Evolutionary conservation across 2,888 invertebrate genomes (phyloP), one percentile per base, ranked within the genome.

Genomic region (Drosophila tanythrix): DNA sequence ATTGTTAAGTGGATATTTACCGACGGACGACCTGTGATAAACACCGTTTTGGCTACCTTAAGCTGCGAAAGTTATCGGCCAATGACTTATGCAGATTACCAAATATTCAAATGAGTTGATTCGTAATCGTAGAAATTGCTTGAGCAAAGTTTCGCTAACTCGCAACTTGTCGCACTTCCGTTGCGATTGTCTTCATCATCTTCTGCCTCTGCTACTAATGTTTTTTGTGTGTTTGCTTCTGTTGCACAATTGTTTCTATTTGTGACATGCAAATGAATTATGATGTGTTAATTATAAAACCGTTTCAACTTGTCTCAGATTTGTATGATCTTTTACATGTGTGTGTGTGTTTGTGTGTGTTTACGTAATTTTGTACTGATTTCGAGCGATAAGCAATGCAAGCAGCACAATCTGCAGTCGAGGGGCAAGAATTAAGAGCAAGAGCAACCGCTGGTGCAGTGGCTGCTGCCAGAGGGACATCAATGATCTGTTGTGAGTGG

Each of bases 401-500:
- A 7, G 46, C 21, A 46, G 21, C 13, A 46, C 25, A 46, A 8
- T 25, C 25, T 15, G 15, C 46, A 46, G 7, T 8, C 25, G 15
- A 46, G 46, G 7, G 25, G 21, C 46, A 25, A 4, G 25, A 15
- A 25, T 8, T 2, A 46, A 15, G 25, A 15, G 21, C 7, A 21
- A 21, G 21, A 46, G 21, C 21, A 46, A 46, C 7, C 13, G 13
- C 13, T 25, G 46, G 7, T n/a, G n/a, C 40, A 5, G 40, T 43
- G 25, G 8, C 46, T 46, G 25, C 25, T 25, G 46, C 15, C 2
- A 25, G 46, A 46, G 46, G 46, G 8, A 65, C 65, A 64, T 69
- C 64, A 75, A 60, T 61, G 70, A 62, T 75, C 52, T 59, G 56
- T 57, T 53, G 21, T 64, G 36, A 43, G 33, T 59, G 57, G 29